These are phyloP conservation scores for Megalops atlanticus DNA, from an alignment of 2,113 vertebrate species.

Conservation along the genomic window DNA sequence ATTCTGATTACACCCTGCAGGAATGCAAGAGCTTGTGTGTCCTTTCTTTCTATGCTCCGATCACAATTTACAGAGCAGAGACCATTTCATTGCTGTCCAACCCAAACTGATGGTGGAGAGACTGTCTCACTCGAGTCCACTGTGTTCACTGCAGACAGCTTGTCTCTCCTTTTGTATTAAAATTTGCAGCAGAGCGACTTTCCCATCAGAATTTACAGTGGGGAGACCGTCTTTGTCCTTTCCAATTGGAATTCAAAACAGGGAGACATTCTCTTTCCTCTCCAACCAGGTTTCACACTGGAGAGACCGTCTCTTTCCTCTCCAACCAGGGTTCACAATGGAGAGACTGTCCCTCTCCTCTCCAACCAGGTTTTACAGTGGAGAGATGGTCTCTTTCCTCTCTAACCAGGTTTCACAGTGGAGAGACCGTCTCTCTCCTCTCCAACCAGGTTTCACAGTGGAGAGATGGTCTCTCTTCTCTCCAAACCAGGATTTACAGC, in stretches of 20 bases:
- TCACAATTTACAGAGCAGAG: background rate
- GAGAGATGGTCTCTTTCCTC: background rate
- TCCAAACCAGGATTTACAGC: background rate
- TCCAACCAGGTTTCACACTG: background rate
- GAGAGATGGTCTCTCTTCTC: background rate
- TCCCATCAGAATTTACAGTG: background rate
- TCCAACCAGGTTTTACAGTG: background rate
- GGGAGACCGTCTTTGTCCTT: background rate
- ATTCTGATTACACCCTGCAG: slow-evolving; percentile 40
- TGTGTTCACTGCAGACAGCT: too few species aligned
- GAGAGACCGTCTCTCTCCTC: background rate
- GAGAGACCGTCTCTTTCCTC: background rate
- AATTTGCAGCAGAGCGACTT: too few species aligned
- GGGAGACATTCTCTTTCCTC: background rate
- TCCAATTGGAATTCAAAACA: background rate
- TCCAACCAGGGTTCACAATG: background rate
- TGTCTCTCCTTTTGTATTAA: too few species aligned
- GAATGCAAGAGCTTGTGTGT: slow-evolving; percentile 35
- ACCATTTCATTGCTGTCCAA: background rate
- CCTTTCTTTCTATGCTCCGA: slow-evolving; percentile 22
- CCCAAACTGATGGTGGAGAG: background rate
- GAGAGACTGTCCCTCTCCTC: background rate
- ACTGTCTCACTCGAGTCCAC: too few species aligned
- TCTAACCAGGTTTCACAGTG: background rate
- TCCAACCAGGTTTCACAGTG: background rate